Conservation (phyloP, 2,888 invertebrate genomes). For the Parnassius orleans region DNA sequence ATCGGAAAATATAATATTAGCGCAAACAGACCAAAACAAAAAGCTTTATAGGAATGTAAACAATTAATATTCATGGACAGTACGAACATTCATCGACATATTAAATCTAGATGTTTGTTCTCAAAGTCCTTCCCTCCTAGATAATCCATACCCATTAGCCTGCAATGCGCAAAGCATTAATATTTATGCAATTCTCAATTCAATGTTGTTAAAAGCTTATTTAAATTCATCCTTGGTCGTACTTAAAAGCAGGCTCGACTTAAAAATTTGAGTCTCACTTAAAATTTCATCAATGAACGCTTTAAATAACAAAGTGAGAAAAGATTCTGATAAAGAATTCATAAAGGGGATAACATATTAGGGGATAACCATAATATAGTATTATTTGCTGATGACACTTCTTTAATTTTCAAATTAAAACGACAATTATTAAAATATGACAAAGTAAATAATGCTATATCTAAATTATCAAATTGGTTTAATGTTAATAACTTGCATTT, state of each 20-base stretch:
- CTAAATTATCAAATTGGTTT: no score
- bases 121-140: slow-evolving; percentile 43
- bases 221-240: slow-evolving; percentile 70
- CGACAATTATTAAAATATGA: no score
- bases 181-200: slow-evolving; percentile 66
- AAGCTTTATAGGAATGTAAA: slow-evolving; percentile 35
- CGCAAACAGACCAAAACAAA: slow-evolving; percentile 36
- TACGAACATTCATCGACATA: slow-evolving; percentile 37
- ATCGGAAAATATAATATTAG: slow-evolving; percentile 40
- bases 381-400: no score
- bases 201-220: slow-evolving; percentile 62
- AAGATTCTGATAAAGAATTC: slow-evolving; percentile 38
- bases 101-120: slow-evolving; percentile 36
- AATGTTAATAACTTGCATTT: no score
- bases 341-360: no score
- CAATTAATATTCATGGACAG: slow-evolving; percentile 48
- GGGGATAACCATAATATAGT: no score
- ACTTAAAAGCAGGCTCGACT: slow-evolving; percentile 59
- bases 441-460: no score
- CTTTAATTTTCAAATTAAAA: no score
- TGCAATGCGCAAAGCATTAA: slow-evolving; percentile 59
- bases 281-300: slow-evolving; percentile 52
- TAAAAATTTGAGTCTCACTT: slow-evolving; percentile 63
- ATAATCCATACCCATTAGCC: slow-evolving; percentile 54
- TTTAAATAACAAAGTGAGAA: slow-evolving; percentile 36